Evolutionary conservation across 2,888 invertebrate species (phyloP).

Genomic region (Chymomyza amoena): DNA sequence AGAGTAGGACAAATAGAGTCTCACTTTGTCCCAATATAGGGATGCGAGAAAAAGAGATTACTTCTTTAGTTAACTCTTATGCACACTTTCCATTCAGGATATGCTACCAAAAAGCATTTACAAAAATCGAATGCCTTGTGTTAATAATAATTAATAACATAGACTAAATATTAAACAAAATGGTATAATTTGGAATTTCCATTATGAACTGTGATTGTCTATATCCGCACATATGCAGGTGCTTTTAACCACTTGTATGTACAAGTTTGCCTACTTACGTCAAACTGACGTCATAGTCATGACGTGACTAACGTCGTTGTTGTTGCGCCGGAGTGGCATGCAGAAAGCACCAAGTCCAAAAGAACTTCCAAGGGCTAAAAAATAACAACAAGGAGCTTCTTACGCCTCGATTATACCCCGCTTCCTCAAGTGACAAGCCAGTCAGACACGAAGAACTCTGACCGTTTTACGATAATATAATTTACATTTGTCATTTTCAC

Average conservation of each 20-base stretch:
- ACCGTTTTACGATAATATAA: conserved; percentile 53
- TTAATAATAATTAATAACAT: too few relatives aligned
- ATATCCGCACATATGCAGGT: neutral
- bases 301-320: conserved; percentile 41
- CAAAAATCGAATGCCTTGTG: too few relatives aligned
- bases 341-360: neutral
- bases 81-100: too few relatives aligned
- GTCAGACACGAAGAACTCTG: neutral
- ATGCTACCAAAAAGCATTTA: too few relatives aligned
- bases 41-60: too few relatives aligned
- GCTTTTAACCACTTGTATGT: conserved; percentile 7
- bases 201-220: too few relatives aligned
- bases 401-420: neutral
- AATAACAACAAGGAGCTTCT: neutral
- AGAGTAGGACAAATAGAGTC: too few relatives aligned
- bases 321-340: neutral
- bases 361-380: neutral
- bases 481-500: conserved; percentile 40
- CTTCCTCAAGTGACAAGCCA: neutral
- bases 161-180: too few relatives aligned
- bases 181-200: too few relatives aligned
- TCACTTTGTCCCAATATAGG: too few relatives aligned
- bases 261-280: conserved; percentile 56
- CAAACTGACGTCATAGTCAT: conserved; percentile 61
- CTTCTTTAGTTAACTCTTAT: too few relatives aligned